A percentile compares a stretch with the other conserved stretches of the same genome.
Evolutionary conservation across 2,888 invertebrate genomes (phyloP).

Genomic region (Blastobasis lacticolella): DNA sequence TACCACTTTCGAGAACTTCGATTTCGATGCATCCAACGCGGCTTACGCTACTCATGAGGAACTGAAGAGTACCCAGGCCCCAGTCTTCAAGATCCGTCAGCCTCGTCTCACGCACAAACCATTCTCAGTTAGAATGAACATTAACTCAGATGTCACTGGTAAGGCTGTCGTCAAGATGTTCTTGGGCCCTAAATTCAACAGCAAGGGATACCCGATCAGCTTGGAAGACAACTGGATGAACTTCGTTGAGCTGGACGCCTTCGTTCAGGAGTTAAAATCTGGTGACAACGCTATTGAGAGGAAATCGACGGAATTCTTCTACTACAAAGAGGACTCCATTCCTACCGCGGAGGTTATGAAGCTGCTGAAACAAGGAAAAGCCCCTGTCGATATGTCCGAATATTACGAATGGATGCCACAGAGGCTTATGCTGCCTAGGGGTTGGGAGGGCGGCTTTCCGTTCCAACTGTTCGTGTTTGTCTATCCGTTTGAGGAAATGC

Average conservation of each 20-base stretch:
- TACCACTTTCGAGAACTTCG: constrained; percentile 75
- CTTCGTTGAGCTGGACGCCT: constrained; percentile 27
- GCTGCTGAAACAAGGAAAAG: constrained; percentile 65
- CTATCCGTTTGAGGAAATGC: constrained; percentile 63
- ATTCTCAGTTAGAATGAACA: constrained; percentile 58
- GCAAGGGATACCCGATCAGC: constrained; percentile 57
- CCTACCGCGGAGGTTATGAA: constrained; percentile 75
- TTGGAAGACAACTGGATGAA: constrained; percentile 69
- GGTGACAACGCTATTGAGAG: constrained; percentile 80
- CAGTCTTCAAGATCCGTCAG: constrained; percentile 75
- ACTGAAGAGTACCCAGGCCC: constrained; percentile 34
- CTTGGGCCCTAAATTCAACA: constrained; percentile 76
- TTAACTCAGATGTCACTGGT: constrained; percentile 49
- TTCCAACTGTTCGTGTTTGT: constrained; percentile 78
- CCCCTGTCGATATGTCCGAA: constrained; percentile 69
- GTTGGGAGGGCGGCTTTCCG: constrained; percentile 78
- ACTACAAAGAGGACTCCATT: constrained; percentile 76
- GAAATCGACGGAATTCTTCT: constrained; percentile 76
- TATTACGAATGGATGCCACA: constrained; percentile 77
- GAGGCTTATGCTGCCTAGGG: constrained; percentile 81
- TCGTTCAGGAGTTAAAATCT: constrained; percentile 67
- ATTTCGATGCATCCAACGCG: constrained; percentile 76
- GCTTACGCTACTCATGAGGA: constrained; percentile 39
- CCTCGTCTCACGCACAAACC: constrained; percentile 76
- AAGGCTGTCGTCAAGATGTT: constrained; percentile 72